Conservation (phyloP, 2,888 invertebrate genomes). For the Falcaria lacertinaria region DNA sequence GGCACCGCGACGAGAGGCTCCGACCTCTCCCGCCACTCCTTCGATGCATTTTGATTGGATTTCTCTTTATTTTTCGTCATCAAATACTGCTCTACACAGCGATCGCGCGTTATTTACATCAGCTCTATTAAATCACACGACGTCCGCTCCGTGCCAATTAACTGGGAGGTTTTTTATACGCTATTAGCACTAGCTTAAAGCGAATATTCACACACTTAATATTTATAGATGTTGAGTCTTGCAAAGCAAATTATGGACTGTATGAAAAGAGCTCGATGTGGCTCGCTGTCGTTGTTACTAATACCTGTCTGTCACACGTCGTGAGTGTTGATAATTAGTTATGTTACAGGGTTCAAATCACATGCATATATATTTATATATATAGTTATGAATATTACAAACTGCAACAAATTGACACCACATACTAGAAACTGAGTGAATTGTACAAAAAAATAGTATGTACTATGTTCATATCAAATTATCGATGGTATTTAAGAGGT, state of each 20-base stretch:
- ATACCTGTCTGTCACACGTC: conserved; percentile 16
- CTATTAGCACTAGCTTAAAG: not conserved
- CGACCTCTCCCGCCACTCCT: conserved; percentile 59
- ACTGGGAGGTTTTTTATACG: not conserved
- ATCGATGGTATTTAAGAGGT: not conserved
- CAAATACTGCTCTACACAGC: conserved; percentile 1
- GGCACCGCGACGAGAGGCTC: conserved; percentile 67
- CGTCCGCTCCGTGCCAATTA: not conserved
- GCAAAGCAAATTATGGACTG: conserved; percentile 44
- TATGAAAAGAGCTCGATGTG: conserved; percentile 21
- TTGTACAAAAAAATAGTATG: not conserved
- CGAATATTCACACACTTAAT: conserved; percentile 3
- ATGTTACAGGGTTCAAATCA: conserved; percentile 35
- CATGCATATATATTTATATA: conserved; percentile 1
- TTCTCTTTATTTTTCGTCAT: conserved; percentile 69
- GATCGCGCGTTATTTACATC: conserved; percentile 1
- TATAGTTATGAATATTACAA: conserved; percentile 7
- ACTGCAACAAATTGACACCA: not conserved
- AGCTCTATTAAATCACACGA: conserved; percentile 5
- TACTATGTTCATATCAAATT: not conserved
- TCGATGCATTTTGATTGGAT: conserved; percentile 56
- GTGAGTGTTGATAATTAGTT: conserved; percentile 55
- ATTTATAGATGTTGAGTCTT: conserved; percentile 28
- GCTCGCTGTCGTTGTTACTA: conserved; percentile 23
- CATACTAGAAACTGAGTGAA: not conserved